Evolutionary conservation across 2,113 vertebrate species (phyloP), one percentile per base, ranked within the genome.

Genomic region (Scatophagus argus): DNA sequence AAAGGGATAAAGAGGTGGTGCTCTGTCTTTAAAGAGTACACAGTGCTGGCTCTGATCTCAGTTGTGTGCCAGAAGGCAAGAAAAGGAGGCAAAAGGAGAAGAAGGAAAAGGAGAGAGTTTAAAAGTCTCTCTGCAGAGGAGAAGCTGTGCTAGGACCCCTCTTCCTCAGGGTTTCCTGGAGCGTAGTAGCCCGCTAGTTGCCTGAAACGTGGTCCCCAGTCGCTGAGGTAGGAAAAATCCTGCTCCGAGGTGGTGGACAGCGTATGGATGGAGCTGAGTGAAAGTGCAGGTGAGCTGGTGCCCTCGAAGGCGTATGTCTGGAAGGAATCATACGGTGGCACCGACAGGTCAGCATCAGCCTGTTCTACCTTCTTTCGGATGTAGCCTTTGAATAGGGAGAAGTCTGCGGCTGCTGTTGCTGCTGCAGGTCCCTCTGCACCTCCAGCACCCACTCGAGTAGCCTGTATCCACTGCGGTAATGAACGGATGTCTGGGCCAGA

Each of bases 251-350:
- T 74, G 27, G 96, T 97, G 66, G 98, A 99, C 87, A 96, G 93
- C 43, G 96, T 97, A 94, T 96, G 95, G 94, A 99, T 97, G 83
- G 98, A 99, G 94, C 98, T 99, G 83, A 99, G 95, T 1, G 98
- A 99, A 54, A 96, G 95, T 5, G 96, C 95, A 0, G 96, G 96
- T 3, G 98, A 99, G 91, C 93, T 95, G 38, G 87, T 94, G 88
- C 98, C 98, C 93, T 99, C 98, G 1, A 99, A 98, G 88, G 97
- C 98, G 6, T 99, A 99, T 71, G 97, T 99, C 95, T 99, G 98
- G 95, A 99, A 99, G 0, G 98, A 98, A 94, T 99, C 98, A 16
- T 99, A 99, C 34, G 98, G 98, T 0, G 98, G 98, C 85, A 99
- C 98, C 0, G 97, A 96, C 55, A 95, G 92, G 88, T 99, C 98